phyloP scores from a whole-genome alignment of 2,888 invertebrate genomes.

The Gryllus longicercus region DNA sequence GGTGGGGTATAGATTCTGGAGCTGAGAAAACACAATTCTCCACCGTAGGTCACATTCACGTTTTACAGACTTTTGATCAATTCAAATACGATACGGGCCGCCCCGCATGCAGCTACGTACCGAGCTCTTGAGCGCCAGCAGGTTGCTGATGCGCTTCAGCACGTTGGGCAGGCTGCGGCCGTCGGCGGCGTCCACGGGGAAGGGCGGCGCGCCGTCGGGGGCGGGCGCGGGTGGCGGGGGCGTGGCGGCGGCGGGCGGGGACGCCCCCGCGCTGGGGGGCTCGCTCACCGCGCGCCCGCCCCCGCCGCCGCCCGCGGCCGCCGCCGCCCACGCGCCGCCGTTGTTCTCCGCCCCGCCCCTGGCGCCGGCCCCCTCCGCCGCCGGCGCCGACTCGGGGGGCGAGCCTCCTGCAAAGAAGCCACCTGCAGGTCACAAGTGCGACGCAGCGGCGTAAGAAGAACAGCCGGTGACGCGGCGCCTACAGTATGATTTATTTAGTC shows the following conservation, averaged over 20 bases:
- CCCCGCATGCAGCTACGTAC: constrained; percentile 48
- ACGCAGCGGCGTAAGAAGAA: too few species aligned
- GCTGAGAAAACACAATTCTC: too few species aligned
- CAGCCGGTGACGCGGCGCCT: too few species aligned
- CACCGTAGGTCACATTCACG: too few species aligned
- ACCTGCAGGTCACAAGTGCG: too few species aligned
- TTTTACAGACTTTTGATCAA: too few species aligned
- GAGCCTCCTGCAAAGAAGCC: neutral
- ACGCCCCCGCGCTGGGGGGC: neutral
- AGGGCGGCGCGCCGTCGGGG: constrained; percentile 37
- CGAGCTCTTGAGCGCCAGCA: constrained; percentile 75
- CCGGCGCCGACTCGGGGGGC: neutral
- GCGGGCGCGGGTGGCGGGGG: constrained; percentile 41
- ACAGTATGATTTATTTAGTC: too few species aligned
- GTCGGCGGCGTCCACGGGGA: constrained; percentile 58
- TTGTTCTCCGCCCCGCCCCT: neutral
- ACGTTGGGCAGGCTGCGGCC: constrained; percentile 83
- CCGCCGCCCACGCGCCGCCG: neutral
- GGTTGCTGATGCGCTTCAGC: constrained; percentile 78
- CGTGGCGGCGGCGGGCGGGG: neutral
- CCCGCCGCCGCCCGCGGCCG: neutral
- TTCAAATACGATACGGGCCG: too few species aligned
- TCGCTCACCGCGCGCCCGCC: neutral
- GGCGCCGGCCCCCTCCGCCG: neutral
- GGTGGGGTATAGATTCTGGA: too few species aligned